Evolutionary conservation across 2,113 vertebrate genomes (phyloP).

Genomic region (Dasypus novemcinctus): DNA sequence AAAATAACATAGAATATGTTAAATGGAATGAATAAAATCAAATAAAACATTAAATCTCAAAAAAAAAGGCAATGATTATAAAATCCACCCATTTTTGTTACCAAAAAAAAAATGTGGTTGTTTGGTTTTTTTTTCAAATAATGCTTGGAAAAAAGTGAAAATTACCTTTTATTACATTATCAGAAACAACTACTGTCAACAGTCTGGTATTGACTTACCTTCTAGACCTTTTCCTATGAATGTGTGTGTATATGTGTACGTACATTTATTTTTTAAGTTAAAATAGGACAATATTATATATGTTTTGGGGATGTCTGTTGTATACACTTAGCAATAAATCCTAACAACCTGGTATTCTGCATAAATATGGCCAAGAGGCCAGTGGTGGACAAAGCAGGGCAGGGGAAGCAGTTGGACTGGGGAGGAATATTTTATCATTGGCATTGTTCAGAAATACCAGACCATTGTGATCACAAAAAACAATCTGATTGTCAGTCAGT

Average conservation of each 20-base stretch:
- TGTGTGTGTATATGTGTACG: accelerated
- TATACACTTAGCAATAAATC: neutral
- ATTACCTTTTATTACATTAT: neutral
- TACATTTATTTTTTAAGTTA: neutral
- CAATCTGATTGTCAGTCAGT: neutral
- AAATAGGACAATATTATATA: neutral
- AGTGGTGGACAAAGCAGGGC: neutral
- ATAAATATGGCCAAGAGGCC: neutral
- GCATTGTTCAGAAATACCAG: neutral
- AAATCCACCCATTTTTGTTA: neutral
- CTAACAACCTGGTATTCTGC: neutral
- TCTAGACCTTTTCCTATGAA: neutral
- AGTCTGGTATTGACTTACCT: neutral
- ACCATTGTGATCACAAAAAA: neutral
- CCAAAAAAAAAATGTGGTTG: neutral
- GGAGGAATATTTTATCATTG: neutral
- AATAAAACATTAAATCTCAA: too few relatives aligned
- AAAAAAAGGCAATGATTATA: neutral
- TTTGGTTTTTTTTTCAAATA: neutral
- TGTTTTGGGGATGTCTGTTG: neutral
- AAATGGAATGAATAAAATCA: too few relatives aligned
- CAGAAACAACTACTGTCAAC: neutral
- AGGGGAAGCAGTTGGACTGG: neutral
- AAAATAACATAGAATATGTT: neutral
- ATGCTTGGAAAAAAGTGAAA: neutral